These are phyloP conservation scores for Thereva nobilitata DNA, from an alignment of 2,888 invertebrate species.

Conservation along the genomic window DNA sequence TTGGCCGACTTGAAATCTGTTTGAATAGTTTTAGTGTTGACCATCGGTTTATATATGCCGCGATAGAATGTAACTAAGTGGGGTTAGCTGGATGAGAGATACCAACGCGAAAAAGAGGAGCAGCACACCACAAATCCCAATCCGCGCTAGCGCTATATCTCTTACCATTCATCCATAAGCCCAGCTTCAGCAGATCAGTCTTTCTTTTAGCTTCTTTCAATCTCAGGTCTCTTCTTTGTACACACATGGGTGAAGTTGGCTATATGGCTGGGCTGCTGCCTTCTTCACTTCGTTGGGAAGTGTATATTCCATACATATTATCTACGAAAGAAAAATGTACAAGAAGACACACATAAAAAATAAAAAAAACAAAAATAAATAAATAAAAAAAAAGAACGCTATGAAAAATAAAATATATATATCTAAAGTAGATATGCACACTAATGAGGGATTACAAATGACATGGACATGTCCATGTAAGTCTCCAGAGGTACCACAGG, in stretches of 20 bases:
- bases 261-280: too few species aligned
- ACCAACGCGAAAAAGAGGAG: slow-evolving; percentile 36
- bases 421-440: slow-evolving; percentile 26
- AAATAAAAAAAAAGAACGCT: too few species aligned
- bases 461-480: slow-evolving; percentile 1
- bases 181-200: too few species aligned
- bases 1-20: slow-evolving; percentile 53
- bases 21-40: slow-evolving; percentile 53
- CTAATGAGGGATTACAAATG: slow-evolving; percentile 31
- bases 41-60: slow-evolving; percentile 53
- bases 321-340: too few species aligned
- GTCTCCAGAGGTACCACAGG: too few species aligned
- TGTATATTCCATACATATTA: too few species aligned
- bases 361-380: not conserved
- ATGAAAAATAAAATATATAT: too few species aligned
- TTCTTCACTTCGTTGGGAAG: too few species aligned
- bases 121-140: slow-evolving; percentile 26
- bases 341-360: slow-evolving; percentile 26
- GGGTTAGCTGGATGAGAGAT: slow-evolving; percentile 22
- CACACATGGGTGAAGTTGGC: too few species aligned
- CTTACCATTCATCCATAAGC: not conserved
- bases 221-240: too few species aligned
- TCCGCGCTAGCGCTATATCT: slow-evolving; percentile 21
- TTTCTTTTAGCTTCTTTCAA: too few species aligned
- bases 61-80: slow-evolving; percentile 26